These are phyloP conservation scores for Chrysochloris asiatica DNA, from an alignment of 2,113 vertebrate species.

Conservation along the genomic window DNA sequence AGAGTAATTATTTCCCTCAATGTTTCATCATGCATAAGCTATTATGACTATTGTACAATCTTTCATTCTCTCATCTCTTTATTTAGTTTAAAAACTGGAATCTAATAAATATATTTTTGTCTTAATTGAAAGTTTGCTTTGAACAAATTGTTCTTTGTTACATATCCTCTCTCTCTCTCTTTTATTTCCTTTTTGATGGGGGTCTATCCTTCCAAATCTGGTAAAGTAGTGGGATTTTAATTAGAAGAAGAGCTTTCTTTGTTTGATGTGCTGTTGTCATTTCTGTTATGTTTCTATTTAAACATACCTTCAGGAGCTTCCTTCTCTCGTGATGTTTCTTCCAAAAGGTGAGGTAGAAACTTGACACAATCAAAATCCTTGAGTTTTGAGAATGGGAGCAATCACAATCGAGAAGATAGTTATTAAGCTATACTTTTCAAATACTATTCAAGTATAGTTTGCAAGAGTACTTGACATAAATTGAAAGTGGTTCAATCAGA, in stretches of 20 bases:
- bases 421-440: constrained; percentile 5
- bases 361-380: not conserved
- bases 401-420: not conserved
- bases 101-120: not conserved
- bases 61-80: not conserved
- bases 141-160: not conserved
- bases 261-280: not conserved
- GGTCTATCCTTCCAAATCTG: not conserved
- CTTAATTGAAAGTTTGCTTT: constrained; percentile 40
- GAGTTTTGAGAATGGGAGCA: not conserved
- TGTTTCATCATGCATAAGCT: not conserved
- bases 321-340: not conserved
- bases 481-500: not conserved
- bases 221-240: constrained; percentile 32
- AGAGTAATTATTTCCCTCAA: not conserved
- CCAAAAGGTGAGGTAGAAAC: not conserved
- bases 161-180: not conserved
- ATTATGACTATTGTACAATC: not conserved
- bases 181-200: not conserved
- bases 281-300: not conserved
- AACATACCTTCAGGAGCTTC: not conserved
- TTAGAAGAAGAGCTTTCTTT: not conserved
- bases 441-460: not conserved
- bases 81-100: constrained; percentile 24
- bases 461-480: not conserved